These are phyloP conservation scores for Lobophora halterata DNA, from an alignment of 2,888 invertebrate species.

Conservation along the genomic window DNA sequence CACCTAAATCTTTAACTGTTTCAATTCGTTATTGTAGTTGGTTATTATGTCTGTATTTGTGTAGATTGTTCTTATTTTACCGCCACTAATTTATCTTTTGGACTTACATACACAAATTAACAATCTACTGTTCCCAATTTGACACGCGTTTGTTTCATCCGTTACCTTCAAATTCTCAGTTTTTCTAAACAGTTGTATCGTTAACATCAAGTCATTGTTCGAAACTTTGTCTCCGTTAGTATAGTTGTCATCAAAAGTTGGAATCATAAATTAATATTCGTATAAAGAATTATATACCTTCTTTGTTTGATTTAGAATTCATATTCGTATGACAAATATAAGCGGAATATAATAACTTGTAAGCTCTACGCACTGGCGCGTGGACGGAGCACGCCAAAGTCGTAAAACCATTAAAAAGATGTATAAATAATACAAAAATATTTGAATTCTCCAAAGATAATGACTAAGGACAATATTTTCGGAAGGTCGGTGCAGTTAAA, in stretches of 20 bases:
- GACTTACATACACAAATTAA: conserved; percentile 4
- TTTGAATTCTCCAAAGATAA: conserved; percentile 56
- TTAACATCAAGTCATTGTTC: too few relatives aligned
- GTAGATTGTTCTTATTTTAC: too few relatives aligned
- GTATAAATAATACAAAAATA: conserved; percentile 57
- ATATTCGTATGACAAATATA: conserved; percentile 2
- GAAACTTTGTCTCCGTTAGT: conserved; percentile 23
- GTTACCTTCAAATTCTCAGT: conserved; percentile 26
- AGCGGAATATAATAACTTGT: conserved; percentile 1
- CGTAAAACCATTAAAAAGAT: conserved; percentile 62
- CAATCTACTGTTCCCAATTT: conserved; percentile 13
- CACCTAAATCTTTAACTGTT: too few relatives aligned
- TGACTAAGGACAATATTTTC: conserved; percentile 57
- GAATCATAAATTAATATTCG: not conserved
- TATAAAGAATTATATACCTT: conserved; percentile 2
- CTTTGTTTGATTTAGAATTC: not conserved
- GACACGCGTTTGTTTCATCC: conserved; percentile 24
- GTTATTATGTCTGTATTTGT: too few relatives aligned
- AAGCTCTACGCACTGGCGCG: conserved; percentile 42
- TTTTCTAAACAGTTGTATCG: conserved; percentile 22
- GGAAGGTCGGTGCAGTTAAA: conserved; percentile 53
- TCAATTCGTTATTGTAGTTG: too few relatives aligned
- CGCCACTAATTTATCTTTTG: conserved; percentile 1
- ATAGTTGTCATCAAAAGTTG: conserved; percentile 8
- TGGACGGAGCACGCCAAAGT: conserved; percentile 65